Evolutionary conservation across 37 sponge, comb jelly and placozoan genomes (phyloP).

Genomic region (Trichoplax adhaerens): DNA sequence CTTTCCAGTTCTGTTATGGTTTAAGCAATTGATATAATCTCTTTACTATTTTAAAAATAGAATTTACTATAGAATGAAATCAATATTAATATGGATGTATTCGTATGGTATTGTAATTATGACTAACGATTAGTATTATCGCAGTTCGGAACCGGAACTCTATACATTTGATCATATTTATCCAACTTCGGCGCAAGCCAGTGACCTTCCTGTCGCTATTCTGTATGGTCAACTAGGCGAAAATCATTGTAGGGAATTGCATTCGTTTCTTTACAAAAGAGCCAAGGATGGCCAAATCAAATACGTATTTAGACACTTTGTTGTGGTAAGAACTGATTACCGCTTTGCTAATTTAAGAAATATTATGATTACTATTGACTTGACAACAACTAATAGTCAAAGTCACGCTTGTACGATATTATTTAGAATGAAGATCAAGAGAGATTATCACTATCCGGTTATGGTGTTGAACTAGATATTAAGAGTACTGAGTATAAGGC

Average conservation of each 20-base stretch:
- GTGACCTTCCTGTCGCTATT: slow-evolving; percentile 19
- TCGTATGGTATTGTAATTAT: background rate
- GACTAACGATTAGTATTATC: background rate
- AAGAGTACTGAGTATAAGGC: slow-evolving; percentile 96
- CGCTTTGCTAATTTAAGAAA: background rate
- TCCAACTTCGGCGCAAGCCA: slow-evolving; percentile 5
- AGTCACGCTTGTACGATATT: background rate
- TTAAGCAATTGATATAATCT: background rate
- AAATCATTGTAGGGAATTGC: slow-evolving; percentile 18
- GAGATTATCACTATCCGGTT: slow-evolving; percentile 52
- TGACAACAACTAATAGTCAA: background rate
- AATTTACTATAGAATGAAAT: no score
- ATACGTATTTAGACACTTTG: slow-evolving; percentile 55
- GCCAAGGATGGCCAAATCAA: slow-evolving; percentile 21
- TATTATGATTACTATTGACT: background rate
- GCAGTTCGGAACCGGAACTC: background rate
- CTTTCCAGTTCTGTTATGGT: background rate
- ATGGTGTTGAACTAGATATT: slow-evolving; percentile 79
- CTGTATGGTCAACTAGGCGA: slow-evolving; percentile 59
- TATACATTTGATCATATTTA: slow-evolving; percentile 59
- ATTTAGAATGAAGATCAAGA: background rate
- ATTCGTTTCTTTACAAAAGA: slow-evolving; percentile 13
- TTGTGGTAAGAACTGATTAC: slow-evolving; percentile 5
- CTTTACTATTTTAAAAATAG: slow-evolving; percentile 1
- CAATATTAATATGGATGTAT: no score